Percentiles rank a stretch among this genome's conserved stretches.
phyloP scores from a whole-genome alignment of 30 jellyfish, hydroid and myxozoan genomes.

The Hydra vulgaris region DNA sequence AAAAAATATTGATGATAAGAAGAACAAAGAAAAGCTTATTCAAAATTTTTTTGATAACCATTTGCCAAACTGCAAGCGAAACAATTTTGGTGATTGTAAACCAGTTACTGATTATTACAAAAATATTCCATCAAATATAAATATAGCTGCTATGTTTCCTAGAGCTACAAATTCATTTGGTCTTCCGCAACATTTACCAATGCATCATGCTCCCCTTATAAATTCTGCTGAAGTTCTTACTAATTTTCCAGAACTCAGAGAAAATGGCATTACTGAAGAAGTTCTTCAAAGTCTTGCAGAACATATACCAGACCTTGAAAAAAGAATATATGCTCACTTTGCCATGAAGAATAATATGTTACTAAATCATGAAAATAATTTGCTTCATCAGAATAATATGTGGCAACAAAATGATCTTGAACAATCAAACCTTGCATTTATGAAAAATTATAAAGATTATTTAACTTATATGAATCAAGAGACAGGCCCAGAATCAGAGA shows the following conservation, averaged over 20 bases:
- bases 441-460: slow-evolving; percentile 71
- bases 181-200: slow-evolving; percentile 14
- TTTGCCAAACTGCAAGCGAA: slow-evolving; percentile 9
- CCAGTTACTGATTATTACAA: background rate
- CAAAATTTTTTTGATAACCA: background rate
- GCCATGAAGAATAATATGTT: slow-evolving; percentile 35
- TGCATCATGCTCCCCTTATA: slow-evolving; percentile 23
- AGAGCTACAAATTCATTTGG: background rate
- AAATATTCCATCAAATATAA: background rate
- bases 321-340: slow-evolving; percentile 69
- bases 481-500: slow-evolving; percentile 23
- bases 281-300: slow-evolving; percentile 42
- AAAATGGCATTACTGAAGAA: slow-evolving; percentile 70
- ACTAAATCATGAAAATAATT: slow-evolving; percentile 34
- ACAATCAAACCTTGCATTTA: slow-evolving; percentile 58
- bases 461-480: slow-evolving; percentile 2
- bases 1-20: slow-evolving; percentile 20
- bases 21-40: slow-evolving; percentile 5
- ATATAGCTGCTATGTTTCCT: slow-evolving; percentile 22
- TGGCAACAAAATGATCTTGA: slow-evolving; percentile 46
- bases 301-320: slow-evolving; percentile 67
- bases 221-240: slow-evolving; percentile 46
- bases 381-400: slow-evolving; percentile 23
- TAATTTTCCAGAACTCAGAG: slow-evolving; percentile 68
- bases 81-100: slow-evolving; percentile 2